A percentile compares a stretch with the other conserved stretches of the same genome.
Conservation (phyloP, 2,888 invertebrate species). For the Biston stratarius region DNA sequence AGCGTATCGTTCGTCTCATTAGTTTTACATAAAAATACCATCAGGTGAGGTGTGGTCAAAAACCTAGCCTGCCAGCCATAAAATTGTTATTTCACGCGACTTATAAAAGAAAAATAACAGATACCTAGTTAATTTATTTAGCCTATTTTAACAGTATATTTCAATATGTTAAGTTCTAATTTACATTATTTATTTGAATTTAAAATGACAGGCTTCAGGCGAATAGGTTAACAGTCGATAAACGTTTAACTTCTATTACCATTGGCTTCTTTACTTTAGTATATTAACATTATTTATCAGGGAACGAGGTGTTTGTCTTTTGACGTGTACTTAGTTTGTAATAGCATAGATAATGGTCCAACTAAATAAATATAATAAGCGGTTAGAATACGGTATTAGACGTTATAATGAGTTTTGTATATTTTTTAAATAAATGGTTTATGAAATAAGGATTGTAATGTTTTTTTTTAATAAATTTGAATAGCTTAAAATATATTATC, state of each 20-base stretch:
- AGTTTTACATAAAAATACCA: no score
- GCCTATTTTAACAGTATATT: neutral
- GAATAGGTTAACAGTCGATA: neutral
- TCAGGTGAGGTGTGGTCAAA: neutral
- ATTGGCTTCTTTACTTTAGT: conserved; percentile 30
- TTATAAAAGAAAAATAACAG: neutral
- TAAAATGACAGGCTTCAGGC: neutral
- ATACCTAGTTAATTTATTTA: neutral
- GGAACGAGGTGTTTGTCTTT: conserved; percentile 65
- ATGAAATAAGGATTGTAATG: conserved; percentile 41
- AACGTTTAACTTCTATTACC: conserved; percentile 20
- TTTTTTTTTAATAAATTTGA: conserved; percentile 12
- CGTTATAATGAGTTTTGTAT: conserved; percentile 60
- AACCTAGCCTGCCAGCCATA: neutral
- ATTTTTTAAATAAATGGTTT: conserved; percentile 65
- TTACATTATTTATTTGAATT: conserved; percentile 3
- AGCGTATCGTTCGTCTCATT: no score
- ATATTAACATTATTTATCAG: conserved; percentile 52
- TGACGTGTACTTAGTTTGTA: conserved; percentile 65
- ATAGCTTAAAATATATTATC: no score
- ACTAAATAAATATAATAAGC: conserved; percentile 34
- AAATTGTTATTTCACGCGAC: neutral
- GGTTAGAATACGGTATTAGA: conserved; percentile 42
- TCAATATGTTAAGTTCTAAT: conserved; percentile 3
- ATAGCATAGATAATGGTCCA: conserved; percentile 48